Base-by-base conservation (phyloP, 2,797 vertebrate species). In the Tragelaphus eurycerus region DNA sequence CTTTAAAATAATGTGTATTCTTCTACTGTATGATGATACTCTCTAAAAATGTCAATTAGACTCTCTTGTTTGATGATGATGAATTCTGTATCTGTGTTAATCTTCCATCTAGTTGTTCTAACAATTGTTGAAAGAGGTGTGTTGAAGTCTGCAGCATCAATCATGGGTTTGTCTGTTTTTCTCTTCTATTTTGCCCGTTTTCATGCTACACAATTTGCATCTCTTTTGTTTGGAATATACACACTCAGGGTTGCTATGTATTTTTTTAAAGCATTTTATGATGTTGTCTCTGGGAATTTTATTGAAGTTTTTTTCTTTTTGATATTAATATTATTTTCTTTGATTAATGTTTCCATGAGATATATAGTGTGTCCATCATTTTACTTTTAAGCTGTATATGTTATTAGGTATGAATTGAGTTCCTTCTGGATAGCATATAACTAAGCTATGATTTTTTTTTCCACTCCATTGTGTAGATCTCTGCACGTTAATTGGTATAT, bases 251-350 rank as follows among this genome's bases (percentile, higher is more conserved):
- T 81, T 95, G 34, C 62, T 67, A 27, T 31, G 6, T 64, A 6
- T 90, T 48, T 50, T 78, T 78, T 79, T 11, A 34, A 71, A 85
- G 76, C 8, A 52, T 62, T 52, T 67, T 93, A 67, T 76, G 16
- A 25, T 54, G 12, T 85, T 71, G 31, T n/a, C 29, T 86, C 43
- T 60, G 11, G 31, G 23, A 59, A 59, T 79, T 89, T 89, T 64
- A 10, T 67, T 43, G 2, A 79, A 54, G 3, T 81, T 6, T 57
- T 54, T 54, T 91, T 96, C 38, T 43, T 60, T 46, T 86, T 81
- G 23, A 34, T 74, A 78, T 78, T 93, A 78, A 57, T 93, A 67
- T 91, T 78, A 38, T 6, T 93, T 95, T 93, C 46, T 92, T 90
- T 38, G 19, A 82, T 71, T 81, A 82, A 60, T 54, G 5, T 34